Evolutionary conservation across 2,113 vertebrate genomes (phyloP).

Genomic region (human): DNA sequence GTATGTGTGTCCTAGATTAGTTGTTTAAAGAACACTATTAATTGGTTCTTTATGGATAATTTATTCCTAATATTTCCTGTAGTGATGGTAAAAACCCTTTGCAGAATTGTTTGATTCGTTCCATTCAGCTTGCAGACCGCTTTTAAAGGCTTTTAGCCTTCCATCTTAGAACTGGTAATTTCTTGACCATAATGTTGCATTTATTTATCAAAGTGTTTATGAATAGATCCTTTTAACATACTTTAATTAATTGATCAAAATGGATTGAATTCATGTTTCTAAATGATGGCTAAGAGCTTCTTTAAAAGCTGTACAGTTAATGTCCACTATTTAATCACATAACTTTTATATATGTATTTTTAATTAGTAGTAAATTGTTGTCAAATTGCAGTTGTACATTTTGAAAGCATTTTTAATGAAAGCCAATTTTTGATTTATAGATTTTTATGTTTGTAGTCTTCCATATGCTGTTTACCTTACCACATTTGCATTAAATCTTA

Average conservation of each 20-base stretch:
- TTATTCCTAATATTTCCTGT: constrained; percentile 54
- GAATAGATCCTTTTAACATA: constrained; percentile 59
- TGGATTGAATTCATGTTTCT: constrained; percentile 59
- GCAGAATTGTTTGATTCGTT: constrained; percentile 14
- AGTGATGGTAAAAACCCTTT: constrained; percentile 19
- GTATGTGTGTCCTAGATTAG: background rate
- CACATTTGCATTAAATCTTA: constrained; percentile 1
- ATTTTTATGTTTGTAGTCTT: constrained; percentile 47
- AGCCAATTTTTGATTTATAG: background rate
- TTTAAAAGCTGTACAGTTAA: constrained; percentile 49
- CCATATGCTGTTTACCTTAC: background rate
- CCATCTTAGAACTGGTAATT: constrained; percentile 2
- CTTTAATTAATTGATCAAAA: constrained; percentile 63
- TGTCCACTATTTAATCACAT: background rate
- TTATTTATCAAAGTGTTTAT: constrained; percentile 66
- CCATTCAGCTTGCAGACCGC: constrained; percentile 45
- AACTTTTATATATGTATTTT: constrained; percentile 47
- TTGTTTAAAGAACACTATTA: constrained; percentile 21
- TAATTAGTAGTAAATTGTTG: constrained; percentile 41
- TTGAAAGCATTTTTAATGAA: constrained; percentile 60
- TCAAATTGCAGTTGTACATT: constrained; percentile 39
- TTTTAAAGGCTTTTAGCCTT: constrained; percentile 59
- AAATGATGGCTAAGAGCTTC: constrained; percentile 47
- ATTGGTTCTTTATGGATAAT: constrained; percentile 28
- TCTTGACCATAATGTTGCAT: background rate